phyloP scores from a whole-genome alignment of 1,140 invertebrate species.

The Heliconius hermathena region DNA sequence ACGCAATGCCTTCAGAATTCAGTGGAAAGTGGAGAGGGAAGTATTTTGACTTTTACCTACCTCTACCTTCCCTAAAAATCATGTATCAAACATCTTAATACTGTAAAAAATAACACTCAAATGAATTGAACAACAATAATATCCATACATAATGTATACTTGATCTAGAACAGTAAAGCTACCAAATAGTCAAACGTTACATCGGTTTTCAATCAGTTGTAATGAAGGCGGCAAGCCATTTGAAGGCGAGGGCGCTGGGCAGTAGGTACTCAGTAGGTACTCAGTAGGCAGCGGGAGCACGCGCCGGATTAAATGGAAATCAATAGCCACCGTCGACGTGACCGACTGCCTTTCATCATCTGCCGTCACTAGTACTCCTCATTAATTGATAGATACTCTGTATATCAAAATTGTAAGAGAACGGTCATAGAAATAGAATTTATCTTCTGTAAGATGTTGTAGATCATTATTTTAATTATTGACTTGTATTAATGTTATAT shows the following conservation, averaged over 20 bases:
- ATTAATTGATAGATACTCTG: not conserved
- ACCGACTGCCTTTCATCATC: slow-evolving; percentile 60
- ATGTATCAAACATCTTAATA: not conserved
- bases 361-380: slow-evolving; percentile 39
- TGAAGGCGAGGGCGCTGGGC: slow-evolving; percentile 50
- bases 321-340: slow-evolving; percentile 73
- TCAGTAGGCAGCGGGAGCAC: slow-evolving; percentile 55
- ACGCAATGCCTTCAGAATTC: too few relatives aligned
- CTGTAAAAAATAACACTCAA: not conserved
- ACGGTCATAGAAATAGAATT: too few relatives aligned
- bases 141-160: too few relatives aligned
- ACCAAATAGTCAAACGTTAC: slow-evolving; percentile 14
- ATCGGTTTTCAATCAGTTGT: slow-evolving; percentile 60
- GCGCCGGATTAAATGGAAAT: slow-evolving; percentile 79
- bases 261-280: slow-evolving; percentile 1
- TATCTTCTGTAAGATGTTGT: too few relatives aligned
- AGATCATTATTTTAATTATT: too few relatives aligned
- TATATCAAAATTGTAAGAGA: not conserved
- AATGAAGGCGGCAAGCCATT: slow-evolving; percentile 63
- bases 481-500: too few relatives aligned
- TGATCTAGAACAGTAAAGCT: not conserved
- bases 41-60: too few relatives aligned
- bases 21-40: too few relatives aligned
- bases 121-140: not conserved
- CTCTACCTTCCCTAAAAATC: too few relatives aligned